phyloP scores from a whole-genome alignment of 2,888 invertebrate genomes.

The Mycogona germanica region DNA sequence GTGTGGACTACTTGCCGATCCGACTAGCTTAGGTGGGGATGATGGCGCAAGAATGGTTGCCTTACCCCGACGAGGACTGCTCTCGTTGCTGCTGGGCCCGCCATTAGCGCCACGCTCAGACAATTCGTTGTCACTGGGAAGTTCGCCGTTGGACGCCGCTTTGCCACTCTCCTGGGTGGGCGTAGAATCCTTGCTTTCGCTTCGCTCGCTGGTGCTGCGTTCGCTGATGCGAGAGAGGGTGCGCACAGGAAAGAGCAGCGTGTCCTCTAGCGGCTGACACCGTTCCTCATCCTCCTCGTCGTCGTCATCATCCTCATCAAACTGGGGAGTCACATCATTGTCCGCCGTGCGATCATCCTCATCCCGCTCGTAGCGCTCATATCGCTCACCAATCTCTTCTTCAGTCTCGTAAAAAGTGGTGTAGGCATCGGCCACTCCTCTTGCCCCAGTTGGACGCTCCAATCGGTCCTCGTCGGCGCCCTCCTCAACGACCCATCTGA shows the following conservation, averaged over 20 bases:
- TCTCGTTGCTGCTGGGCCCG: constrained; percentile 11
- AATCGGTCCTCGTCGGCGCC: neutral
- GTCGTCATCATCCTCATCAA: constrained; percentile 10
- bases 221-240: constrained; percentile 20
- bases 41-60: too few species aligned
- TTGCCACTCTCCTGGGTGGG: constrained; percentile 17
- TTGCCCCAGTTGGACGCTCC: constrained; percentile 5
- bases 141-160: constrained; percentile 8
- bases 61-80: constrained; percentile 7
- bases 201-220: constrained; percentile 19
- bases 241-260: constrained; percentile 19
- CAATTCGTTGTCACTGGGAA: constrained; percentile 16
- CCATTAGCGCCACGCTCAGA: neutral
- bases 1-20: constrained; percentile 4
- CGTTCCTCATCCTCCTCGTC: constrained; percentile 16
- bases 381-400: neutral
- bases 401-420: constrained; percentile 3
- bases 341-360: neutral
- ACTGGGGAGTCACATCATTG: constrained; percentile 9
- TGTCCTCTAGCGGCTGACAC: constrained; percentile 4
- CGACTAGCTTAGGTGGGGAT: constrained; percentile 5
- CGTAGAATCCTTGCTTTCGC: constrained; percentile 17
- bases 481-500: neutral
- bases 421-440: constrained; percentile 1
- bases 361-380: constrained; percentile 1